Evolutionary conservation across 2,113 vertebrate genomes (phyloP).

Genomic region (Erythrolamprus reginae): DNA sequence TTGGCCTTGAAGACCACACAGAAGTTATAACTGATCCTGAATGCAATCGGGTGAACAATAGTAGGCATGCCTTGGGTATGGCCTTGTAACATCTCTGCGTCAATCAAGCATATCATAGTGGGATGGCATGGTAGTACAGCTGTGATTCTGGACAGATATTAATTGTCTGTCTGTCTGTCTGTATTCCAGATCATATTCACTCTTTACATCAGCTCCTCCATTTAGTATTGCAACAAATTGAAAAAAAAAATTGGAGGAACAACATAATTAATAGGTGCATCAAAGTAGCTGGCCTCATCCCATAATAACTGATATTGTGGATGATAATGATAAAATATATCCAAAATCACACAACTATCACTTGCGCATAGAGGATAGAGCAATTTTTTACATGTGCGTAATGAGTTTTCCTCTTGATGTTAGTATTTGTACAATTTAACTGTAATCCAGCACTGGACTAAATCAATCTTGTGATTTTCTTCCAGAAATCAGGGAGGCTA

Average conservation of each 20-base stretch:
- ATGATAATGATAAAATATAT: not conserved
- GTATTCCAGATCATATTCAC: not conserved
- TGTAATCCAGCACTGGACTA: not conserved
- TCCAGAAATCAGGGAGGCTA: conserved; percentile 31
- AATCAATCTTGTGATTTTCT: not conserved
- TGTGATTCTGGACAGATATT: not conserved
- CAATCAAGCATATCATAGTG: not conserved
- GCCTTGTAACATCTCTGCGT: not conserved
- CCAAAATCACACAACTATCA: not conserved
- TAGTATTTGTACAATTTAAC: not conserved
- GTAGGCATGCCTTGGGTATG: not conserved
- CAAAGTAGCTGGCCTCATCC: not conserved
- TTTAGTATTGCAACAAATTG: not conserved
- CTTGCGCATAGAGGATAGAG: not conserved
- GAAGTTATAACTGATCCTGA: not conserved
- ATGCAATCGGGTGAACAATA: not conserved
- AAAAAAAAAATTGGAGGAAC: not conserved
- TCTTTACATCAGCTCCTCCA: not conserved
- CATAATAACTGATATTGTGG: not conserved
- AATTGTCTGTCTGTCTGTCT: not conserved
- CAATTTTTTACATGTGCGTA: not conserved
- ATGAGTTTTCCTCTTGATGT: not conserved
- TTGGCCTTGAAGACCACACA: not conserved
- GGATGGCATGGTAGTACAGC: not conserved
- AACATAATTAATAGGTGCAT: not conserved